Base-by-base conservation (phyloP, 1,140 invertebrate species). In the Philotrypesis tridentata region DNA sequence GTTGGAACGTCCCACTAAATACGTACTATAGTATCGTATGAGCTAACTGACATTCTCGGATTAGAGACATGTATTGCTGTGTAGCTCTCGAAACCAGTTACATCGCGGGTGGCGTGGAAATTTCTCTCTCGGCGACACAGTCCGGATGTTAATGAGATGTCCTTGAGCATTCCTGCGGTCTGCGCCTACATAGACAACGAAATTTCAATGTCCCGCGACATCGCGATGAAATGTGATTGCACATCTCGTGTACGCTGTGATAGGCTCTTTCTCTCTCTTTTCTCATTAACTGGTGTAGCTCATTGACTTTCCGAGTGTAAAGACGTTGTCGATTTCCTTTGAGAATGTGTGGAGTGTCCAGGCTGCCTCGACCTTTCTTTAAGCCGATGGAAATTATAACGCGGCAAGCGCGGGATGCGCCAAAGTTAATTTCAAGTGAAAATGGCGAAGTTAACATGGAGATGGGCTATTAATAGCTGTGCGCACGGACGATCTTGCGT, bases 111-210 rank as follows among this genome's bases (percentile, higher is more conserved):
- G 29, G 21, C 31, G n/a, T 17, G 48, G 67, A 70, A 70, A 70
- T 70, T 70, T 70, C 48, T 43, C 48, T 25, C n/a, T 37, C 70
- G 17, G 60, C 3, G 60, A 61, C 11, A 43, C 25, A 17, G 23
- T 7, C 23, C 3, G 48, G 68, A 80, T 80, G 70, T 37, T 55
- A 72, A 72, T 72, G 71, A 72, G 55, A n/a, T 61, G 68, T 80
- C 78, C 78, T 80, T 80, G 78, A 80, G 37, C 70, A 71, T 80
- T 80, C 68, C 68, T 63, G 23, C 70, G 70, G 78, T 72, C n/a
- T n/a, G 29, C 60, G 70, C 9, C 3, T 37, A 37, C 33, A 5
- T 37, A 37, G 4, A 5, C 78, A 72, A 63, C 27, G 78, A 48
- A 80, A 80, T 60, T 72, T 80, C 78, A 70, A 72, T 80, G 78